Evolutionary conservation across 2,113 vertebrate genomes (phyloP).

Genomic region (Hydropotes inermis): DNA sequence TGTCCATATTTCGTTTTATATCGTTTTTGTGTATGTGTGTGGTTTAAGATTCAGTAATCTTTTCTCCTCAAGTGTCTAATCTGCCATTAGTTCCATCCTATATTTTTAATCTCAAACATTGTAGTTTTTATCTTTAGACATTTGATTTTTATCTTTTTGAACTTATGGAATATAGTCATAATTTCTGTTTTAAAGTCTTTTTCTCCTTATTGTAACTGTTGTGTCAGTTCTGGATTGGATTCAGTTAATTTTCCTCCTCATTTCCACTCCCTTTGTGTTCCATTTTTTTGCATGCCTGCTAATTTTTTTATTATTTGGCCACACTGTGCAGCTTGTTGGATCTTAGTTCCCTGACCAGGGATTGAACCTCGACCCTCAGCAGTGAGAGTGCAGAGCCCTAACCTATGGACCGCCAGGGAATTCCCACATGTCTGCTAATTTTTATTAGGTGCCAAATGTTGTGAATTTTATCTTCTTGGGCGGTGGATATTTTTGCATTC

Average conservation of each 20-base stretch:
- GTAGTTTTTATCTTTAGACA: background rate
- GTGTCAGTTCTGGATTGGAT: background rate
- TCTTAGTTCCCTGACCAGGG: background rate
- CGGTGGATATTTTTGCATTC: background rate
- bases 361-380: background rate
- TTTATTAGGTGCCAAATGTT: background rate
- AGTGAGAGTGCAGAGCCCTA: background rate
- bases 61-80: background rate
- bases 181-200: background rate
- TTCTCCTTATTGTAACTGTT: background rate
- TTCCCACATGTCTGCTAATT: background rate
- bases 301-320: background rate
- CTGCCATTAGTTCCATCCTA: background rate
- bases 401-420: background rate
- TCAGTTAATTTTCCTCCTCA: background rate
- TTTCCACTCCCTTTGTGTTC: background rate
- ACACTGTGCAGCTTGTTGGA: too few species aligned
- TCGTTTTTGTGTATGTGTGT: background rate
- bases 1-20: background rate
- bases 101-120: background rate
- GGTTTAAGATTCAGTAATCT: background rate
- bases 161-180: background rate
- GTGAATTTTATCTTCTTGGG: background rate
- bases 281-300: background rate
- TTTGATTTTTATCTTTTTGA: background rate